Conservation (phyloP, 1,140 invertebrate genomes). For the Drosophila pseudoananassae region DNA sequence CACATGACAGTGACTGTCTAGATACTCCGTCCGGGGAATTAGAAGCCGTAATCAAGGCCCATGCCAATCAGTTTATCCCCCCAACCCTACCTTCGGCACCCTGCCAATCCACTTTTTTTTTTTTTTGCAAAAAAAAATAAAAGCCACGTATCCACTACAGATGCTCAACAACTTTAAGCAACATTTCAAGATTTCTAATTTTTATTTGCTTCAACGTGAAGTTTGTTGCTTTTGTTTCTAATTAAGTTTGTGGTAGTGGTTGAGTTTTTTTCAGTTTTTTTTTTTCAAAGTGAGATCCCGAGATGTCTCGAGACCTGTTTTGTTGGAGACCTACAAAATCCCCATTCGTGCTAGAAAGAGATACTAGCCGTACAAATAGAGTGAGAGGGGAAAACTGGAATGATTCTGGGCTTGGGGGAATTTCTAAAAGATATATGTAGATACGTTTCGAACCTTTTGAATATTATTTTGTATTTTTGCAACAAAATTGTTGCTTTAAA, state of each 20-base stretch:
- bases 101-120: constrained; percentile 28
- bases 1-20: constrained; percentile 24
- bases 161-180: constrained; percentile 54
- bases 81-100: too few relatives aligned
- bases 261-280: constrained; percentile 29
- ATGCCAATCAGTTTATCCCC: background rate
- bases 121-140: constrained; percentile 24
- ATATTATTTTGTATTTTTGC: constrained; percentile 13
- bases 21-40: constrained; percentile 1
- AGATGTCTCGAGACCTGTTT: constrained; percentile 45
- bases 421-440: constrained; percentile 33
- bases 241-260: constrained; percentile 60
- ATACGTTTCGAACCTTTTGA: constrained; percentile 17
- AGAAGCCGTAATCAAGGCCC: constrained; percentile 44
- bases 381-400: constrained; percentile 23
- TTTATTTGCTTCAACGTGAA: constrained; percentile 53
- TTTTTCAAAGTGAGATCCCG: constrained; percentile 38
- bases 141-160: constrained; percentile 49
- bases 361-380: background rate
- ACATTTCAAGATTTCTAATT: constrained; percentile 71
- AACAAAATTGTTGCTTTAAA: constrained; percentile 63
- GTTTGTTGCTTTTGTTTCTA: constrained; percentile 60
- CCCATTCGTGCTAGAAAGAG: background rate
- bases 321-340: constrained; percentile 41
- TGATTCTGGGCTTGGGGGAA: constrained; percentile 53